These are phyloP conservation scores for Discoglossus pictus DNA, from an alignment of 2,797 vertebrate genomes.

Conservation along the genomic window DNA sequence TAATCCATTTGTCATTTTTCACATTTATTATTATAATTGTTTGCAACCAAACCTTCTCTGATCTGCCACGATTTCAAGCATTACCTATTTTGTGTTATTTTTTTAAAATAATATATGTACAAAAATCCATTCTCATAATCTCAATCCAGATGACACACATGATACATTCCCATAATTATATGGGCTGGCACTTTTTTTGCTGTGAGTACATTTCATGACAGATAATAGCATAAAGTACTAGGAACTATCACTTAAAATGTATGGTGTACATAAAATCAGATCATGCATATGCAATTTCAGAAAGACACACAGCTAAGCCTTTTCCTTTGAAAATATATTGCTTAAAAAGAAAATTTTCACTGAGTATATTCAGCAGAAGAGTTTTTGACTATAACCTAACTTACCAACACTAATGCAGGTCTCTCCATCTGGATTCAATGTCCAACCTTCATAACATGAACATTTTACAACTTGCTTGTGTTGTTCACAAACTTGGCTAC, in stretches of 20 bases:
- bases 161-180: constrained; percentile 10
- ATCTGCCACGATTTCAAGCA: no score
- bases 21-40: no score
- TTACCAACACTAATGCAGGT: constrained; percentile 89
- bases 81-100: no score
- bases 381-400: constrained; percentile 37
- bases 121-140: neutral
- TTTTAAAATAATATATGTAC: no score
- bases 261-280: neutral
- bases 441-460: constrained; percentile 95
- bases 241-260: neutral
- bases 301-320: neutral
- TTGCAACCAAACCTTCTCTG: no score
- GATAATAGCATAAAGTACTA: neutral
- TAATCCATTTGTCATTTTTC: no score
- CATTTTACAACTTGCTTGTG: constrained; percentile 94
- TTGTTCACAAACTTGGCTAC: constrained; percentile 96
- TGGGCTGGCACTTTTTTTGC: constrained; percentile 4
- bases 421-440: constrained; percentile 85
- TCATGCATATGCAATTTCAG: neutral
- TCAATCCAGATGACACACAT: neutral
- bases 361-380: no score
- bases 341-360: constrained; percentile 1
- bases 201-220: neutral
- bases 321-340: no score